Evolutionary conservation across 2,797 vertebrate species (phyloP).

Genomic region (Falco cherrug): DNA sequence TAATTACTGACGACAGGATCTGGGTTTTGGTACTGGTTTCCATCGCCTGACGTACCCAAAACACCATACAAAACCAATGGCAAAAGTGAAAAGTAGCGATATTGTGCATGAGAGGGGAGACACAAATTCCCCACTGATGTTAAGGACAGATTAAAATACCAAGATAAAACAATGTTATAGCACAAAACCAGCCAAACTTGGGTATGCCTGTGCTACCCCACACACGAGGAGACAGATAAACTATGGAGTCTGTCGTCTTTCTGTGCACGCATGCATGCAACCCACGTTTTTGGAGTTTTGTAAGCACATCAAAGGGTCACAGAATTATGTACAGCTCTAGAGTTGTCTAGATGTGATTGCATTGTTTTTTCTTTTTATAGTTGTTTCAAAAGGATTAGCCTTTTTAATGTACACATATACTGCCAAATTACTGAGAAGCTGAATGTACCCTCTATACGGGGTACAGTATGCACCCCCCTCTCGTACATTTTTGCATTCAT

Average conservation of each 20-base stretch:
- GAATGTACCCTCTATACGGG: accelerated
- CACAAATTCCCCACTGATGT: background rate
- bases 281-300: background rate
- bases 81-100: background rate
- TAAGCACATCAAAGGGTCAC: background rate
- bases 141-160: background rate
- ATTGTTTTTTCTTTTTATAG: background rate
- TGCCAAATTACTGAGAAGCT: background rate
- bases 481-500: accelerated
- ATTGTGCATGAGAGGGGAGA: background rate
- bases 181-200: background rate
- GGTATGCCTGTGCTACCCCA: background rate
- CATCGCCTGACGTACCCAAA: background rate
- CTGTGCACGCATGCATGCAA: background rate
- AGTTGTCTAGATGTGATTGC: slow-evolving; percentile 11
- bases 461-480: background rate
- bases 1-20: background rate
- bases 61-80: background rate
- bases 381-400: background rate
- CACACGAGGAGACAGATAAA: background rate
- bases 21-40: background rate
- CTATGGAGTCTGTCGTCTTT: background rate
- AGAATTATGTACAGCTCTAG: background rate
- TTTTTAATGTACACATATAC: background rate
- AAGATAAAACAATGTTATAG: background rate